A percentile compares a stretch with the other conserved stretches of the same genome.
Conservation (phyloP, 2,888 invertebrate species). For the Rhimphoctona megacephalus region DNA sequence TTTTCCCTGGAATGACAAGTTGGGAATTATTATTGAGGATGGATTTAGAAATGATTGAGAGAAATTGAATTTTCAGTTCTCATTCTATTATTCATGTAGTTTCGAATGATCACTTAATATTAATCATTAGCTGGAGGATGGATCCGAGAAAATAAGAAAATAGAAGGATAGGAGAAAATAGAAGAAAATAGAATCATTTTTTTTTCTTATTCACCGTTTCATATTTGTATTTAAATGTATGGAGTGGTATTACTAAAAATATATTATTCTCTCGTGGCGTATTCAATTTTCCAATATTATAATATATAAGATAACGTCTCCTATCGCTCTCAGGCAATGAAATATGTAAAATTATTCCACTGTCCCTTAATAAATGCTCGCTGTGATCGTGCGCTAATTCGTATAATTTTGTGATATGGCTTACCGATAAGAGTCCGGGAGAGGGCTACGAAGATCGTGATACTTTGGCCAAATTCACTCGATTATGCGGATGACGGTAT, state of each 20-base stretch:
- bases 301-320: background rate
- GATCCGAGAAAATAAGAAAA: background rate
- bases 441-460: conserved; percentile 67
- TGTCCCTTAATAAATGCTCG: conserved; percentile 15
- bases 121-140: background rate
- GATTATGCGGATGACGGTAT: conserved; percentile 66
- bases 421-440: conserved; percentile 67
- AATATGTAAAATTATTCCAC: conserved; percentile 24
- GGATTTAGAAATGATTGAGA: background rate
- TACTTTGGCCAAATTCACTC: conserved; percentile 65
- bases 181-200: background rate
- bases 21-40: background rate
- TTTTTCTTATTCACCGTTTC: background rate
- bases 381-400: background rate
- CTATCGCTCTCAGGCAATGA: background rate
- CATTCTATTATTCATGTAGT: background rate
- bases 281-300: conserved; percentile 13
- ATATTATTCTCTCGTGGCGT: background rate
- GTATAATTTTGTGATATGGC: conserved; percentile 49
- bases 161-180: too few relatives aligned
- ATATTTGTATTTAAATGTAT: background rate
- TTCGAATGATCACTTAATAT: background rate
- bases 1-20: background rate
- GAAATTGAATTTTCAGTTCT: background rate
- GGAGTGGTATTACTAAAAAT: conserved; percentile 42